Conservation (phyloP, 2,113 vertebrate genomes). For the Sapayoa aenigma region DNA sequence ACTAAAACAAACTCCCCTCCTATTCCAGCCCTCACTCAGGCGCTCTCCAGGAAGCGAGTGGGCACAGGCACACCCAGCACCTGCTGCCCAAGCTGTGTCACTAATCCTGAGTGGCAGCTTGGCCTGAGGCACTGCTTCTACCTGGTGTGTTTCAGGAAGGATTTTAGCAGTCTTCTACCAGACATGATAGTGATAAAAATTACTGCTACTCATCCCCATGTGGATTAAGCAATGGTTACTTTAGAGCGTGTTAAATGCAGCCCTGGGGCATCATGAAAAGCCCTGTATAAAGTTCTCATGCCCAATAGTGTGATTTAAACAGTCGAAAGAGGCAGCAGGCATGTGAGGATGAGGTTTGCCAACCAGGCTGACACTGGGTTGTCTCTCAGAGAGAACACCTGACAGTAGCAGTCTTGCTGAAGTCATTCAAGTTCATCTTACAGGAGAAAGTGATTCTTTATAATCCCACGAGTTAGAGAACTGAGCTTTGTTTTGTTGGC, state of each 20-base stretch:
- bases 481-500: background rate
- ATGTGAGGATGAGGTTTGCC: background rate
- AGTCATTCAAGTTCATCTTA: background rate
- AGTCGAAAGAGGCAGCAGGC: background rate
- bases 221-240: background rate
- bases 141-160: background rate
- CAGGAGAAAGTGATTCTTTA: background rate
- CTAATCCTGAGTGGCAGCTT: background rate
- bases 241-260: background rate
- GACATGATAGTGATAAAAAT: background rate
- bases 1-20: background rate
- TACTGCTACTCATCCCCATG: background rate
- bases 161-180: background rate
- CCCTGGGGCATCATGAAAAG: background rate
- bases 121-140: background rate
- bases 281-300: background rate
- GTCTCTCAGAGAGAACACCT: accelerated
- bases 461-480: background rate
- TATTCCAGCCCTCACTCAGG: background rate
- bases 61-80: background rate
- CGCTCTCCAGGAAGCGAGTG: accelerated
- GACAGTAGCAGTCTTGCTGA: background rate
- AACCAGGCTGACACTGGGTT: accelerated
- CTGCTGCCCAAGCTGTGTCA: background rate
- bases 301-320: background rate